A percentile compares a stretch with the other conserved stretches of the same genome.
Conservation (phyloP, 2,113 vertebrate genomes). For the Tringa solitaria region DNA sequence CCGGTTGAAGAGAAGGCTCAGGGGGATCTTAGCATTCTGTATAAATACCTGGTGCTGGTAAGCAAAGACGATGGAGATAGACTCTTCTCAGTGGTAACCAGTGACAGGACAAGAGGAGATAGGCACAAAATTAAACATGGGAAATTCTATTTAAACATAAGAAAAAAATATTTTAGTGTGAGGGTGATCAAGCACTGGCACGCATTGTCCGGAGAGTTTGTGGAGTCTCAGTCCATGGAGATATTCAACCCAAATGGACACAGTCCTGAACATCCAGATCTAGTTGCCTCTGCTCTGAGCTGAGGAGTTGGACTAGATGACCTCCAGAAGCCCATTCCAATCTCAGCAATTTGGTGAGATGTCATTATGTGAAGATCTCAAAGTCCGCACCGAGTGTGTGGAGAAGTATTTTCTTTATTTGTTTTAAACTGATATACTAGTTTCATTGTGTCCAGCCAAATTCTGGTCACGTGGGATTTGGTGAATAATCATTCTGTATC, state of each 20-base stretch:
- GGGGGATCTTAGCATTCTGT: background rate
- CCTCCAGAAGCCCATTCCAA: background rate
- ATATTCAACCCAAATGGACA: background rate
- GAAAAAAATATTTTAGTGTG: background rate
- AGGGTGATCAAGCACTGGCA: background rate
- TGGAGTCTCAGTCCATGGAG: background rate
- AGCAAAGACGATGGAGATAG: background rate
- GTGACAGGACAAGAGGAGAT: background rate
- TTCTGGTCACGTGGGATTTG: background rate
- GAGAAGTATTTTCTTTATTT: background rate
- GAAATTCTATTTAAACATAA: background rate
- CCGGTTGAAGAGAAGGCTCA: background rate
- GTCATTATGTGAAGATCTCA: background rate
- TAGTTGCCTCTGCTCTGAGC: background rate
- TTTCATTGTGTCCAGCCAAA: background rate
- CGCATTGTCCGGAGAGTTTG: rapidly evolving
- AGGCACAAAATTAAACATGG: background rate
- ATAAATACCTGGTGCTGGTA: background rate
- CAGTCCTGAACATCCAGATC: background rate
- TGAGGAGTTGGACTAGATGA: too few species aligned
- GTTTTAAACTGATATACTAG: background rate
- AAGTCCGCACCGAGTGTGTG: background rate
- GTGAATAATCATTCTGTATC: background rate
- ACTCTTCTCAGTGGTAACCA: background rate
- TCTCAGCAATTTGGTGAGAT: background rate